Evolutionary conservation across 2,797 vertebrate genomes (phyloP).

Genomic region (Propithecus deckenii): DNA sequence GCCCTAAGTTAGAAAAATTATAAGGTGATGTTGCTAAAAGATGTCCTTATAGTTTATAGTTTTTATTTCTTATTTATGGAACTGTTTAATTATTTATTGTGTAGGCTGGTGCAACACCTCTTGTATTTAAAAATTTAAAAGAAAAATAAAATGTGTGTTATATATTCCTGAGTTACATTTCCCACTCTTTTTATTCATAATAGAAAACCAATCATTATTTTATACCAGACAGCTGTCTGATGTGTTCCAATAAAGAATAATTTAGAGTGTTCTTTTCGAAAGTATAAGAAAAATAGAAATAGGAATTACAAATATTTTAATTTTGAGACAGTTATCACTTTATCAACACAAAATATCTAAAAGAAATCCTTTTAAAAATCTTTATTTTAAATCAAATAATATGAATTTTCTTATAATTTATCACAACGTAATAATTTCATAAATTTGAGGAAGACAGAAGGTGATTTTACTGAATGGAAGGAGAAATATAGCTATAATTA

Average conservation of each 20-base stretch:
- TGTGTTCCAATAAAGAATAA: neutral
- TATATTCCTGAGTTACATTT: constrained; percentile 8
- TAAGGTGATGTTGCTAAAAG: neutral
- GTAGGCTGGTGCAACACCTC: neutral
- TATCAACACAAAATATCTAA: neutral
- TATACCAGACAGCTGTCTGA: neutral
- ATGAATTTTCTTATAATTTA: neutral
- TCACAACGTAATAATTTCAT: neutral
- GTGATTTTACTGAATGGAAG: neutral
- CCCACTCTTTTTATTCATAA: constrained; percentile 1
- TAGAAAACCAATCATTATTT: neutral
- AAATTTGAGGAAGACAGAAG: neutral
- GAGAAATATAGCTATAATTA: neutral
- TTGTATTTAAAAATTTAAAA: constrained; percentile 10
- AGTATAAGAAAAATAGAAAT: neutral
- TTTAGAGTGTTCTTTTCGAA: neutral
- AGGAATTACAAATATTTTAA: neutral
- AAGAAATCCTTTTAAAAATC: neutral
- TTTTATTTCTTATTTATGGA: constrained; percentile 20
- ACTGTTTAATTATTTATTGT: neutral
- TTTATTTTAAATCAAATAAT: neutral
- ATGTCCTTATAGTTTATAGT: neutral
- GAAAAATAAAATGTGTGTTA: neutral
- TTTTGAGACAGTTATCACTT: neutral
- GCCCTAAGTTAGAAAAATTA: neutral